Conservation (phyloP, 2,797 vertebrate genomes). For the Epinephelus coioides region DNA sequence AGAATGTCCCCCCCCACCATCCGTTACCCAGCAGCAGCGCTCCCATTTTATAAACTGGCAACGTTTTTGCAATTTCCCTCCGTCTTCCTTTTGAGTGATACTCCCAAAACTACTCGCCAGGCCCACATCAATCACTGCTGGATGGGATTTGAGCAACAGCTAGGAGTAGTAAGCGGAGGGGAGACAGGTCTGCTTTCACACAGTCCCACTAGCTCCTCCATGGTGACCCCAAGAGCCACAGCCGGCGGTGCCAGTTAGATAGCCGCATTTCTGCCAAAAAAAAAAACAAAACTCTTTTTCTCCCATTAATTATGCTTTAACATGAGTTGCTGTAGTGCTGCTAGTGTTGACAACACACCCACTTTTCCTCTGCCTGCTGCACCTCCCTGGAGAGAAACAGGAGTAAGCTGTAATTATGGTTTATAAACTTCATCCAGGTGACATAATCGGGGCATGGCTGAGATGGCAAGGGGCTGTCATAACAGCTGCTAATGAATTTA, state of each 20-base stretch:
- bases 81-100: conserved; percentile 55
- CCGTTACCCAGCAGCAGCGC: conserved; percentile 40
- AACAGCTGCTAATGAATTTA: conserved; percentile 64
- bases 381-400: conserved; percentile 63
- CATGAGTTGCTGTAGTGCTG: conserved; percentile 42
- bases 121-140: conserved; percentile 64
- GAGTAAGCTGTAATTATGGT: conserved; percentile 77
- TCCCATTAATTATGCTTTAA: conserved; percentile 72
- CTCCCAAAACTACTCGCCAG: conserved; percentile 54
- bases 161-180: conserved; percentile 11
- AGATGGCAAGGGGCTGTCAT: conserved; percentile 64
- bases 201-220: conserved; percentile 37
- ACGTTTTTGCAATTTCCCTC: conserved; percentile 47
- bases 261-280: conserved; percentile 30
- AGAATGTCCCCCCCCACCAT: conserved; percentile 34
- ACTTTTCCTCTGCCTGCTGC: conserved; percentile 66
- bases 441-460: conserved; percentile 82
- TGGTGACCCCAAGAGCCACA: conserved; percentile 29
- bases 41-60: conserved; percentile 61
- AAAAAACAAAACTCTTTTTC: conserved; percentile 22
- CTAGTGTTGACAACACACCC: conserved; percentile 68
- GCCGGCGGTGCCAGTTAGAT: conserved; percentile 26
- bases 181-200: conserved; percentile 54
- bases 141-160: conserved; percentile 61
- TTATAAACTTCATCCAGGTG: conserved; percentile 82